Base-by-base conservation (phyloP, 2,797 vertebrate genomes). In the Mormyrus hasselquistii region DNA sequence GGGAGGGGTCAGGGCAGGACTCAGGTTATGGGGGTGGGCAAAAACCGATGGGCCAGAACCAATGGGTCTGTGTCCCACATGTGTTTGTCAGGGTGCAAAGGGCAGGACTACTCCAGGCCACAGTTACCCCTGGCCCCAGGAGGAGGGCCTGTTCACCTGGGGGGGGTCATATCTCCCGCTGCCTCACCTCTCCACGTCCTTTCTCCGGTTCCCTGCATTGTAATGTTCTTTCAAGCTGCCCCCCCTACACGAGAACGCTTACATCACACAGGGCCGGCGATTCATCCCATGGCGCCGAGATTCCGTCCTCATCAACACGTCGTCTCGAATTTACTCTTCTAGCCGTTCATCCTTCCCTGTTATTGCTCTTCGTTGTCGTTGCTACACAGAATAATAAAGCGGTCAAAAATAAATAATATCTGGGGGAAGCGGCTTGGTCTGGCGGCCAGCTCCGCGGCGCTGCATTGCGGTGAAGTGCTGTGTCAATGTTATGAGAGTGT, bases 401-500 rank as follows among this genome's bases (percentile, higher is more conserved):
- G 19, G 44, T 52, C 22, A 85, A 52, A 85, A 85, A 52, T 29
- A 79, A 85, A 25, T 52, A 85, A 49, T 38, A 38, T 41, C 2
- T 57, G 4, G 47, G 52, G 82, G 44, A 84, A 50, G 4, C 82
- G 25, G 82, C 22, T 7, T 22, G 44, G 19, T 1, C 22, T 84
- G 47, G 47, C 82, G 3, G n/a, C 2, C 7, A 2, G 44, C 6
- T 84, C 10, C 4, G 4, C 4, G 9, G 41, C 19, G 41, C 22
- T 14, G n/a, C 41, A 1, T 29, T 22, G 41, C 4, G 82, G 47
- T 53, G 12, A 55, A 57, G 7, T 1, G 84, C 84, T 86, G 84
- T 55, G 52, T 53, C 44, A 86, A 86, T 55, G 52, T 86, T 86
- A 57, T 86, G 49, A 50, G 47, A 50, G 82, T 50, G 47, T 84